Conservation (phyloP, 2,888 invertebrate genomes). For the Trachelus iudaicus region DNA sequence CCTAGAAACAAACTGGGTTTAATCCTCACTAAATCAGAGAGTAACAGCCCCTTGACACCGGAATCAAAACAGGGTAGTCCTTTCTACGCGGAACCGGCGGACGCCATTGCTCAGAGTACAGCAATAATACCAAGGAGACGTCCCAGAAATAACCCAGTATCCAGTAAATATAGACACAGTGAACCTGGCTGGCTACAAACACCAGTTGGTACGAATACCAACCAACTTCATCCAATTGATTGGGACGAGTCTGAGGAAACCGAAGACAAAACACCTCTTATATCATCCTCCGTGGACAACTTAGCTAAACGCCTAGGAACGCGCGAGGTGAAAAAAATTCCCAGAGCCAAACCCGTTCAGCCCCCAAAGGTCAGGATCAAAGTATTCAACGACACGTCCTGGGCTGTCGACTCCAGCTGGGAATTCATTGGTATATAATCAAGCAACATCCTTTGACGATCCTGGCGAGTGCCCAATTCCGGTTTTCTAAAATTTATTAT, state of each 20-base stretch:
- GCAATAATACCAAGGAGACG: slow-evolving; percentile 51
- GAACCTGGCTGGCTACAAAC: slow-evolving; percentile 60
- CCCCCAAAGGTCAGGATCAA: slow-evolving; percentile 73
- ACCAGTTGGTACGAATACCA: slow-evolving; percentile 38
- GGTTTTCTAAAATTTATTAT: background rate
- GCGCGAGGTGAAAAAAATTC: slow-evolving; percentile 64
- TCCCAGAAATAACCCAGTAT: slow-evolving; percentile 50
- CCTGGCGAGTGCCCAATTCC: background rate
- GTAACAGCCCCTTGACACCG: slow-evolving; percentile 57
- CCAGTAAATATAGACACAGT: slow-evolving; percentile 59
- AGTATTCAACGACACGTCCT: slow-evolving; percentile 69
- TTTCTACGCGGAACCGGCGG: slow-evolving; percentile 91
- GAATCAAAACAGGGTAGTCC: slow-evolving; percentile 81
- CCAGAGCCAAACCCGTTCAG: slow-evolving; percentile 78
- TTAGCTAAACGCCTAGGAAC: slow-evolving; percentile 62
- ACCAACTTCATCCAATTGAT: slow-evolving; percentile 56
- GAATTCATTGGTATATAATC: slow-evolving; percentile 81
- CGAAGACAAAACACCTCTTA: slow-evolving; percentile 62
- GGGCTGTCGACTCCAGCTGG: slow-evolving; percentile 92
- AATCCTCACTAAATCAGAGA: slow-evolving; percentile 55
- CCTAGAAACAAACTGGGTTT: slow-evolving; percentile 59
- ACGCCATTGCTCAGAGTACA: slow-evolving; percentile 74
- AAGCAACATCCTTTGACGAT: background rate
- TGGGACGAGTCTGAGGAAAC: slow-evolving; percentile 61
- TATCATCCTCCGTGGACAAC: slow-evolving; percentile 79